phyloP scores from a whole-genome alignment of 1,140 invertebrate species.

The Psilanteris sp. region DNA sequence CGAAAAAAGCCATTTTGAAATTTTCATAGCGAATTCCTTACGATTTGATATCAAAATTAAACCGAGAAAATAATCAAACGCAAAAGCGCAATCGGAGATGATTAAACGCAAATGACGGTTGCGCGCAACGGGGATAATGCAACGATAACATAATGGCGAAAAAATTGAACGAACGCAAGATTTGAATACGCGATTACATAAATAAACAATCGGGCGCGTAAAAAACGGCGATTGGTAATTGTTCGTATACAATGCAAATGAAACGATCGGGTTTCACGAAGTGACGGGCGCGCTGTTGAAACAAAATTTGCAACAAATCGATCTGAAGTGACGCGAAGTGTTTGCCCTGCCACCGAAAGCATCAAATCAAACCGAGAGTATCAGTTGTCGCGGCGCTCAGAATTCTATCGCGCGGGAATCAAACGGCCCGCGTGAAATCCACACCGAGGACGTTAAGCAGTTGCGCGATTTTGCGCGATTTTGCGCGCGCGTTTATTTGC shows the following conservation, averaged over 20 bases:
- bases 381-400: neutral
- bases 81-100: no score
- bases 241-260: slow-evolving; percentile 48
- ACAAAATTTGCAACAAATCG: slow-evolving; percentile 41
- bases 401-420: neutral
- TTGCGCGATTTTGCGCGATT: slow-evolving; percentile 24
- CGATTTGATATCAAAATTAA: no score
- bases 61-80: no score
- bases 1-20: no score
- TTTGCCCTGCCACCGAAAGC: slow-evolving; percentile 14
- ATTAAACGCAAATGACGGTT: no score
- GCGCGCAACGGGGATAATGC: no score
- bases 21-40: no score
- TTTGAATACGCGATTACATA: no score
- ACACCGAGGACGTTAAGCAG: slow-evolving; percentile 17
- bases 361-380: slow-evolving; percentile 7
- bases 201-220: slow-evolving; percentile 45
- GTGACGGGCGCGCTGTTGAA: slow-evolving; percentile 9
- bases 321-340: slow-evolving; percentile 39
- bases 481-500: slow-evolving; percentile 8
- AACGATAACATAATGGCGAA: neutral
- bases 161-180: no score
- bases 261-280: slow-evolving; percentile 38
- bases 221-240: slow-evolving; percentile 40
- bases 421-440: slow-evolving; percentile 2